Evolutionary conservation across 2,888 invertebrate genomes (phyloP).

Genomic region (Hyposoter didymator): DNA sequence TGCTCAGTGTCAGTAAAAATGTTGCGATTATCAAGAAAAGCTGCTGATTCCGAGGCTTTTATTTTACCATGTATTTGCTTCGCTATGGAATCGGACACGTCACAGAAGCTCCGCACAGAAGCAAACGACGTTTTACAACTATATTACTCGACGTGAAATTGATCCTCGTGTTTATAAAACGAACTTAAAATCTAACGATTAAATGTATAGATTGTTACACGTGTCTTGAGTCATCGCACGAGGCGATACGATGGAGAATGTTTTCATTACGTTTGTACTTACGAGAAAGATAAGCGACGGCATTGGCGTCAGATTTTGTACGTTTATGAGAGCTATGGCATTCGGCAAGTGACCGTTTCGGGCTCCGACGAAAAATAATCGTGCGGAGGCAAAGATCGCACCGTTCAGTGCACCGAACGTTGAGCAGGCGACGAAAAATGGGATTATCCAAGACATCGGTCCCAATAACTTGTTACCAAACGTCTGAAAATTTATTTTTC

Average conservation of each 20-base stretch:
- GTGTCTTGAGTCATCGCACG: not conserved
- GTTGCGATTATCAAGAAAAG: not conserved
- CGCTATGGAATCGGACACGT: slow-evolving; percentile 26
- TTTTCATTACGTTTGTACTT: slow-evolving; percentile 79
- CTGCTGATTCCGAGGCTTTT: not conserved
- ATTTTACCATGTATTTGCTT: slow-evolving; percentile 20
- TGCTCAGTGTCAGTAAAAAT: not conserved
- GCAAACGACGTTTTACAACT: not conserved
- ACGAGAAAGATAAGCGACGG: slow-evolving; percentile 95
- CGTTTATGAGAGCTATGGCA: slow-evolving; percentile 94
- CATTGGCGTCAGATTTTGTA: slow-evolving; percentile 92
- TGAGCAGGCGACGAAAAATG: slow-evolving; percentile 97
- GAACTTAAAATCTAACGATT: not conserved
- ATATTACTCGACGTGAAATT: not conserved
- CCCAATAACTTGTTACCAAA: slow-evolving; percentile 96
- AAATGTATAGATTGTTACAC: not conserved
- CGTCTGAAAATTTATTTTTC: slow-evolving; percentile 85
- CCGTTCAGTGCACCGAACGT: slow-evolving; percentile 98
- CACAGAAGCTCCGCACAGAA: not conserved
- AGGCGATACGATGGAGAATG: not conserved
- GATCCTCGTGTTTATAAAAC: slow-evolving; percentile 8
- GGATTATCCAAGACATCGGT: slow-evolving; percentile 95
- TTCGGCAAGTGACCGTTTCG: slow-evolving; percentile 94
- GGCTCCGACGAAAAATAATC: slow-evolving; percentile 95
- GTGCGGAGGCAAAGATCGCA: slow-evolving; percentile 96